These are phyloP conservation scores for Bombus confusus DNA, from an alignment of 1,140 invertebrate species.

Conservation along the genomic window DNA sequence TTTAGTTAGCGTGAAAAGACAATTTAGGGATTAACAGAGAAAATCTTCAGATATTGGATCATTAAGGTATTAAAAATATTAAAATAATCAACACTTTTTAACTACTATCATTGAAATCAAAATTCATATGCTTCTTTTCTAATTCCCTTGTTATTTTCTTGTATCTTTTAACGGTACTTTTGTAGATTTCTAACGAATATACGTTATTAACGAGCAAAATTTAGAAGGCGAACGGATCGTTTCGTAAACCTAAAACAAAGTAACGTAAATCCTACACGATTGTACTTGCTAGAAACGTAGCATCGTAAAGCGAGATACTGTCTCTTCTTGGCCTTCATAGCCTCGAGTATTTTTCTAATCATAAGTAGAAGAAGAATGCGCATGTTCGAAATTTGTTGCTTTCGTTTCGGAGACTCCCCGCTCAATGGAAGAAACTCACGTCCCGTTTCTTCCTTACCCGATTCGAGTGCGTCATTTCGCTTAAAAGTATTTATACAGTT, in stretches of 20 bases:
- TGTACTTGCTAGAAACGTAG: conserved; percentile 61
- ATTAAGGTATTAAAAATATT: too few species aligned
- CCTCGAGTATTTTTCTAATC: conserved; percentile 10
- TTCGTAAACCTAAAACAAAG: conserved; percentile 59
- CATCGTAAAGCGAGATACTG: conserved; percentile 37
- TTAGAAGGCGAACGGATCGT: conserved; percentile 37
- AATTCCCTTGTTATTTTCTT: not conserved
- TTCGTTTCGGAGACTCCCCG: not conserved
- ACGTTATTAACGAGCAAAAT: not conserved
- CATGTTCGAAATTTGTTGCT: not conserved
- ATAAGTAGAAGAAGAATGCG: not conserved
- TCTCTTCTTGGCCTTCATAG: conserved; percentile 10
- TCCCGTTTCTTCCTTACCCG: not conserved
- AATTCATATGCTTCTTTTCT: too few species aligned
- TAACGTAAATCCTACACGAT: conserved; percentile 63
- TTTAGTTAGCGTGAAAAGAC: too few species aligned
- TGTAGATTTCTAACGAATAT: not conserved
- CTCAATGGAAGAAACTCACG: not conserved
- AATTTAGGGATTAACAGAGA: not conserved
- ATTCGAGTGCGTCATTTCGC: conserved; percentile 13
- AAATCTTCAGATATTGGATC: too few species aligned
- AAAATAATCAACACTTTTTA: too few species aligned
- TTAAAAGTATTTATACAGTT: conserved; percentile 33
- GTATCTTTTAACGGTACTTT: too few species aligned
- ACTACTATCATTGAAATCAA: too few species aligned